These are phyloP conservation scores for Xylota sylvarum DNA, from an alignment of 2,888 invertebrate genomes.

Conservation along the genomic window DNA sequence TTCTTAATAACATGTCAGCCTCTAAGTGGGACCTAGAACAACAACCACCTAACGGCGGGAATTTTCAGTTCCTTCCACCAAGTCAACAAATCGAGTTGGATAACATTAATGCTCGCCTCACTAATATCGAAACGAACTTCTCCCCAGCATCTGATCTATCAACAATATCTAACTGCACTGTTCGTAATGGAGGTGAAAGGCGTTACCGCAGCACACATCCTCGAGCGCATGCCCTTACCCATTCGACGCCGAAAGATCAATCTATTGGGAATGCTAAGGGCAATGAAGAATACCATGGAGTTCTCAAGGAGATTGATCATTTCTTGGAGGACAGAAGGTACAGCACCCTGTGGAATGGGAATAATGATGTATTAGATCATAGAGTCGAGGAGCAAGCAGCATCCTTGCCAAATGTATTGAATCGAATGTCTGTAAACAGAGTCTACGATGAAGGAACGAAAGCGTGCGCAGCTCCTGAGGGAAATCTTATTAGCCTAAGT, in stretches of 20 bases:
- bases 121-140: slow-evolving; percentile 80
- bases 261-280: background rate
- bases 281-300: slow-evolving; percentile 77
- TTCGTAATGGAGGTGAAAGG: slow-evolving; percentile 74
- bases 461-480: slow-evolving; percentile 40
- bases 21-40: slow-evolving; percentile 60
- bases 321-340: slow-evolving; percentile 80
- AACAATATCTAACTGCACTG: slow-evolving; percentile 82
- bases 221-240: slow-evolving; percentile 79
- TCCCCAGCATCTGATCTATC: slow-evolving; percentile 82
- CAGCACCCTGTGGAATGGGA: slow-evolving; percentile 71
- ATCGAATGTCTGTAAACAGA: slow-evolving; percentile 50
- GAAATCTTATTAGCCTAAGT: slow-evolving; percentile 83
- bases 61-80: slow-evolving; percentile 79
- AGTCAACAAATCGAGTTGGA: slow-evolving; percentile 81
- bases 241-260: slow-evolving; percentile 83
- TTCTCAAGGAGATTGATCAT: slow-evolving; percentile 83
- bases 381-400: slow-evolving; percentile 73
- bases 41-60: background rate
- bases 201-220: slow-evolving; percentile 53
- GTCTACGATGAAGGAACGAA: slow-evolving; percentile 21
- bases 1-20: slow-evolving; percentile 40
- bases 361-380: slow-evolving; percentile 11
- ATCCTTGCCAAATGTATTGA: slow-evolving; percentile 79
- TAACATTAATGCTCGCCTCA: slow-evolving; percentile 81